phyloP scores from a whole-genome alignment of 2,797 vertebrate genomes.

The Taenioides sp. region DNA sequence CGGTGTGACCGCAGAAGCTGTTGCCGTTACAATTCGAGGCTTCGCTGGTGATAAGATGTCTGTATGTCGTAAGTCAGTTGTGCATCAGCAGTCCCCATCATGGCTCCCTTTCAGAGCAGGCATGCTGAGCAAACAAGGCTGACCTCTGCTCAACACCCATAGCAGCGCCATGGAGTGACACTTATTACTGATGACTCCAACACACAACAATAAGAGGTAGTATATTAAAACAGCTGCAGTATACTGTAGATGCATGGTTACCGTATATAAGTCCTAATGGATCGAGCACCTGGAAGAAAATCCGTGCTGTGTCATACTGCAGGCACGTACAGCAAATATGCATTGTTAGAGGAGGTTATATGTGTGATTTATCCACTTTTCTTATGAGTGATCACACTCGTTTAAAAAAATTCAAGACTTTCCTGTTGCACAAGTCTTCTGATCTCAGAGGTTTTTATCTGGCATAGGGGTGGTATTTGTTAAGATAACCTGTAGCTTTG shows the following conservation, averaged over 20 bases:
- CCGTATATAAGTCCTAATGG: not conserved
- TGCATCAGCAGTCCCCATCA: slow-evolving; percentile 64
- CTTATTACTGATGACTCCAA: slow-evolving; percentile 48
- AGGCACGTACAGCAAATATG: slow-evolving; percentile 3
- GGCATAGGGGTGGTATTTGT: slow-evolving; percentile 17
- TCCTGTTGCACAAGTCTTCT: slow-evolving; percentile 29
- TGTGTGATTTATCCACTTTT: slow-evolving; percentile 11
- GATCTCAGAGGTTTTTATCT: slow-evolving; percentile 4
- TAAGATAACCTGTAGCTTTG: slow-evolving; percentile 5
- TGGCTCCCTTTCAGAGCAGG: slow-evolving; percentile 47
- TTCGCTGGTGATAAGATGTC: slow-evolving; percentile 57
- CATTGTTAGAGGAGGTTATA: not conserved
- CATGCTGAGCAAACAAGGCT: slow-evolving; percentile 67
- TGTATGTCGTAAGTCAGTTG: slow-evolving; percentile 58
- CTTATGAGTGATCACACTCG: not conserved
- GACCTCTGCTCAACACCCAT: slow-evolving; percentile 59
- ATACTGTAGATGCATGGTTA: not conserved
- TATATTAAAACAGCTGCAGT: slow-evolving; percentile 10
- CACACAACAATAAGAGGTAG: slow-evolving; percentile 24
- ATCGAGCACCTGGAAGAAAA: slow-evolving; percentile 2
- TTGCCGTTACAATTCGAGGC: slow-evolving; percentile 48
- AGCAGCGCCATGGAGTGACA: slow-evolving; percentile 44
- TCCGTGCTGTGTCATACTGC: slow-evolving; percentile 1
- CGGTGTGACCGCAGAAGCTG: slow-evolving; percentile 11
- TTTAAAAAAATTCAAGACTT: slow-evolving; percentile 35